Conservation (phyloP, 2,888 invertebrate species). For the Protophormia terraenovae region DNA sequence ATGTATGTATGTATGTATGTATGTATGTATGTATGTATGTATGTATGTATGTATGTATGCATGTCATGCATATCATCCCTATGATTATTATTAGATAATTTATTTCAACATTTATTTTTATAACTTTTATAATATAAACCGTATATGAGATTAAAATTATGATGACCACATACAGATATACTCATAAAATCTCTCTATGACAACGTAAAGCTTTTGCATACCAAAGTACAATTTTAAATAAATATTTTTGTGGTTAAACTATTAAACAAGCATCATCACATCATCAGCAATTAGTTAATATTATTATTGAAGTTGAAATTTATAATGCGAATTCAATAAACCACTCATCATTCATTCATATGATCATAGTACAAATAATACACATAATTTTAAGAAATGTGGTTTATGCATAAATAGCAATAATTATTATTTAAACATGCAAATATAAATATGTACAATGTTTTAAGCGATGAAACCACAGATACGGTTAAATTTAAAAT, state of each 20-base stretch:
- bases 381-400: conserved; percentile 1
- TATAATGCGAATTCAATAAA: conserved; percentile 35
- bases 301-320: conserved; percentile 31
- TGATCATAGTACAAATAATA: conserved; percentile 19
- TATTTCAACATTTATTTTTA: too few species aligned
- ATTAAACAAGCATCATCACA: conserved; percentile 25
- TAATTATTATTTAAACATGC: conserved; percentile 31
- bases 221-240: conserved; percentile 14
- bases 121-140: too few species aligned
- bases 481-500: background rate
- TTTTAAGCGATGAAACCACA: conserved; percentile 2
- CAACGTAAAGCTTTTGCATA: background rate
- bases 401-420: conserved; percentile 28
- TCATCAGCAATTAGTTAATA: conserved; percentile 37
- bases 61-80: too few species aligned
- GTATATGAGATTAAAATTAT: too few species aligned
- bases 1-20: too few species aligned
- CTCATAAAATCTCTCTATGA: background rate
- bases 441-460: background rate
- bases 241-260: conserved; percentile 48
- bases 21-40: background rate
- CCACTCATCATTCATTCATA: too few species aligned
- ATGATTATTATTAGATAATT: too few species aligned
- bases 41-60: too few species aligned
- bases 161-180: too few species aligned